Conservation (phyloP, 2,888 invertebrate genomes). For the Limnephilus lunatus region DNA sequence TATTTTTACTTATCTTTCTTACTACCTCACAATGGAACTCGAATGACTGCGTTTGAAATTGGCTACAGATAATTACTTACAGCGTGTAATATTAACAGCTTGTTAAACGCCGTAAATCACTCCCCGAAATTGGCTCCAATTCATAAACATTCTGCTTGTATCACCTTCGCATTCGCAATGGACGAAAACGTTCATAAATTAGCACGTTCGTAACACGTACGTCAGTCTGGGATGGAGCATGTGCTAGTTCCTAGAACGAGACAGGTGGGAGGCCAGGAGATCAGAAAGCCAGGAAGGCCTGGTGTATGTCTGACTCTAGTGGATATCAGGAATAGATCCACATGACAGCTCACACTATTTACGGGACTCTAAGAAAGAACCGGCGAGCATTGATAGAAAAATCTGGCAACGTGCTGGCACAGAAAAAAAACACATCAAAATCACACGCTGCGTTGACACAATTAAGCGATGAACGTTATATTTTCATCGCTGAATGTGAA, state of each 20-base stretch:
- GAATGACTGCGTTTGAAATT: background rate
- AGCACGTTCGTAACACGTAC: background rate
- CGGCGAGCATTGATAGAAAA: background rate
- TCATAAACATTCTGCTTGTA: background rate
- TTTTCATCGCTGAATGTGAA: background rate
- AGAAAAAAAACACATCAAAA: background rate
- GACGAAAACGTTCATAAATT: background rate
- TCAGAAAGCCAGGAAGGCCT: background rate
- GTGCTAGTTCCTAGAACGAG: background rate
- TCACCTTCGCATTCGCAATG: background rate
- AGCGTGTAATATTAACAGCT: background rate
- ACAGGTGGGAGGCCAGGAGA: background rate
- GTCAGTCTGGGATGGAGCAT: no score
- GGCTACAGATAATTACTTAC: background rate
- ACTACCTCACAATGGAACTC: background rate
- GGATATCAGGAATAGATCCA: background rate
- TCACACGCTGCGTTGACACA: conserved; percentile 2
- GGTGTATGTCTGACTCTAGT: background rate
- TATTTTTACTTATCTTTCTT: background rate
- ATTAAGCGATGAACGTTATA: background rate
- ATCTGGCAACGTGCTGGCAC: background rate
- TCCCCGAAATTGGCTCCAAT: background rate
- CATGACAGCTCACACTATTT: background rate
- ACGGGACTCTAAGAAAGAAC: conserved; percentile 2
- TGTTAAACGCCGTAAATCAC: background rate